Conservation (phyloP, 92 coral and sea anemone genomes). For the Paragorgia papillata region DNA sequence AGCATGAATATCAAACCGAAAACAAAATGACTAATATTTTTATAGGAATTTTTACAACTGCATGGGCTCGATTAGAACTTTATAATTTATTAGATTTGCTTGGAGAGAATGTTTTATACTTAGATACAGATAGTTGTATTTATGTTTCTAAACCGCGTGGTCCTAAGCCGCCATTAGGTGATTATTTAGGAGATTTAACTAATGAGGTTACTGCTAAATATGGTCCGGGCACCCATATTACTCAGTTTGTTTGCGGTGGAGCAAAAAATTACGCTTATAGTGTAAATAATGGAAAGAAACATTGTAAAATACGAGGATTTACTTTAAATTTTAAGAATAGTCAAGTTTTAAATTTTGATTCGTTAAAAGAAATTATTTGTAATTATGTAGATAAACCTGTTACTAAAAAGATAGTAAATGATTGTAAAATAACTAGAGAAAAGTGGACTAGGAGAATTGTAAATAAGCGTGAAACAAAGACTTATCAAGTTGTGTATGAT, state of each 20-base stretch:
- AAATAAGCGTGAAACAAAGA: slow-evolving; percentile 11
- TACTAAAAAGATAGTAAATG: slow-evolving; percentile 23
- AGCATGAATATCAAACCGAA: slow-evolving; percentile 34
- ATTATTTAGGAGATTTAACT: slow-evolving; percentile 33
- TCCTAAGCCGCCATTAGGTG: slow-evolving; percentile 28
- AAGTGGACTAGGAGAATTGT: slow-evolving; percentile 27
- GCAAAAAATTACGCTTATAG: slow-evolving; percentile 9
- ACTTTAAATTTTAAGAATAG: slow-evolving; percentile 31
- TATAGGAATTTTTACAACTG: slow-evolving; percentile 41
- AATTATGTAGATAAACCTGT: slow-evolving; percentile 28
- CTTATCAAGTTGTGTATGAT: slow-evolving; percentile 46
- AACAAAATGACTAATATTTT: slow-evolving; percentile 43
- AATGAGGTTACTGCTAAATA: slow-evolving; percentile 10
- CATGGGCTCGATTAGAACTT: slow-evolving; percentile 46
- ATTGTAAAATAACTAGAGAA: slow-evolving; percentile 35
- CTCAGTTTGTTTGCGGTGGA: slow-evolving; percentile 30
- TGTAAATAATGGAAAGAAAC: slow-evolving; percentile 40
- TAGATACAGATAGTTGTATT: slow-evolving; percentile 39
- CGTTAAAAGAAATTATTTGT: slow-evolving; percentile 34
- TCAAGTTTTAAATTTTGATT: slow-evolving; percentile 29
- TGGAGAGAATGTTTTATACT: slow-evolving; percentile 34
- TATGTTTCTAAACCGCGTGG: slow-evolving; percentile 26
- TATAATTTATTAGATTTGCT: slow-evolving; percentile 35
- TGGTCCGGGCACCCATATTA: not conserved
- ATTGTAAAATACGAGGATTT: slow-evolving; percentile 55